Percentiles rank a stretch among this genome's conserved stretches.
These are phyloP conservation scores for Bufo bufo DNA, from an alignment of 2,113 vertebrate genomes.

Conservation along the genomic window DNA sequence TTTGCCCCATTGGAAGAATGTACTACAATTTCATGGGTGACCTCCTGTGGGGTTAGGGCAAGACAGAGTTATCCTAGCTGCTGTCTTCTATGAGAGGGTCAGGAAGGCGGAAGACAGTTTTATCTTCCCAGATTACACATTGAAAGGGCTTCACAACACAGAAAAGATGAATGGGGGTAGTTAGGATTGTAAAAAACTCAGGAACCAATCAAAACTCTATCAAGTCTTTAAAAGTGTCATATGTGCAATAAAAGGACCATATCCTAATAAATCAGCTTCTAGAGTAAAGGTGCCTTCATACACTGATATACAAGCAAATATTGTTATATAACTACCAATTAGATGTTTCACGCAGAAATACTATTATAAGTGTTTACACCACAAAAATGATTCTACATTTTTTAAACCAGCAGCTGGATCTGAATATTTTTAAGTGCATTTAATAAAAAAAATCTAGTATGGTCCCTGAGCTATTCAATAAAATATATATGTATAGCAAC, in stretches of 20 bases:
- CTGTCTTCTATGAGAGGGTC: conserved; percentile 47
- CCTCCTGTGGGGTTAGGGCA: conserved; percentile 42
- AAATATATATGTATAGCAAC: too few species aligned
- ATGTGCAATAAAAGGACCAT: background rate
- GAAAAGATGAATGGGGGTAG: conserved; percentile 40
- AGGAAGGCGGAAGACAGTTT: conserved; percentile 35
- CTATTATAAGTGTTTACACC: too few species aligned
- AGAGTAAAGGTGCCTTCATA: background rate
- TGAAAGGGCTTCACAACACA: conserved; percentile 37
- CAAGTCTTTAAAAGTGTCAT: conserved; percentile 4
- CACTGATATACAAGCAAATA: background rate
- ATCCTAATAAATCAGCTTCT: background rate
- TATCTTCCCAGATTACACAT: conserved; percentile 42
- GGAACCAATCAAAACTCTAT: conserved; percentile 18
- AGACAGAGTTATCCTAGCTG: conserved; percentile 54
- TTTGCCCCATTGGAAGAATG: background rate
- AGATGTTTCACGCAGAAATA: too few species aligned
- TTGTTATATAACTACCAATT: background rate
- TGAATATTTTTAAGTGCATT: too few species aligned
- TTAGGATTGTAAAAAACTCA: conserved; percentile 32
- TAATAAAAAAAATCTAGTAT: too few species aligned
- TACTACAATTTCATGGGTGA: conserved; percentile 43
- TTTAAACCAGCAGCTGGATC: too few species aligned
- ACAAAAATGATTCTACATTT: too few species aligned
- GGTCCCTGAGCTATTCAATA: too few species aligned